Percentiles rank a stretch among this genome's conserved stretches.
phyloP scores from a whole-genome alignment of 2,113 vertebrate species.

The Eublepharis macularius region DNA sequence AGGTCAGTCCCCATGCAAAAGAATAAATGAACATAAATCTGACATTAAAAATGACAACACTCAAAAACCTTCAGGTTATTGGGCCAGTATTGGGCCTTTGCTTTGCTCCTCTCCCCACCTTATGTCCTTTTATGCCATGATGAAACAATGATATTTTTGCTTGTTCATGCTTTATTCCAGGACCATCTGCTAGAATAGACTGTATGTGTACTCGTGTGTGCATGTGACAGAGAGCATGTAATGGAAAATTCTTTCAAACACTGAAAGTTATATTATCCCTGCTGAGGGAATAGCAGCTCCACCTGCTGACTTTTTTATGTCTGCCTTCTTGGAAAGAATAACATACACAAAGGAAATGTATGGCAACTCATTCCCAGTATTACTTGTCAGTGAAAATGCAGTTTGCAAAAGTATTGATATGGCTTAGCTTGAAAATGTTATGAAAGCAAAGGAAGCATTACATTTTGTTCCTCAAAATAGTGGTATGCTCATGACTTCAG shows the following conservation, averaged over 20 bases:
- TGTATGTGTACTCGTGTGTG: slow-evolving; percentile 21
- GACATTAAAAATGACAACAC: no score
- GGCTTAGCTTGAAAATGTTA: slow-evolving; percentile 37
- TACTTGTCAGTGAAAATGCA: slow-evolving; percentile 51
- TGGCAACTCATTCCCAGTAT: slow-evolving; percentile 48
- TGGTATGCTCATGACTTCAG: slow-evolving; percentile 50
- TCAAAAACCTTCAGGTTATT: no score
- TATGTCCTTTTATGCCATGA: slow-evolving; percentile 50
- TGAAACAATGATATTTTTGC: slow-evolving; percentile 42
- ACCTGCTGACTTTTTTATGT: slow-evolving; percentile 72
- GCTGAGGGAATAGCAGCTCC: slow-evolving; percentile 63
- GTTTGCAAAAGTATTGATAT: slow-evolving; percentile 51
- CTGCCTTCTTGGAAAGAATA: slow-evolving; percentile 50
- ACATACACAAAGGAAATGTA: slow-evolving; percentile 51
- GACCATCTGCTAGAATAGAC: slow-evolving; percentile 52
- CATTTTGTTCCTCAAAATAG: slow-evolving; percentile 33
- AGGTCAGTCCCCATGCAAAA: no score
- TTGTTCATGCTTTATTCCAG: slow-evolving; percentile 66
- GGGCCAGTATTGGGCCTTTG: slow-evolving; percentile 31
- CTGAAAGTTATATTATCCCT: slow-evolving; percentile 38
- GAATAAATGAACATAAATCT: no score
- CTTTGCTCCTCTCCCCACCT: slow-evolving; percentile 41
- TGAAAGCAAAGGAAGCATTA: not conserved
- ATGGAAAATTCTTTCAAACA: slow-evolving; percentile 55
- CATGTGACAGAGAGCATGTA: slow-evolving; percentile 20